These are phyloP conservation scores for Gobionotothen gibberifrons DNA, from an alignment of 2,797 vertebrate genomes.

Conservation along the genomic window DNA sequence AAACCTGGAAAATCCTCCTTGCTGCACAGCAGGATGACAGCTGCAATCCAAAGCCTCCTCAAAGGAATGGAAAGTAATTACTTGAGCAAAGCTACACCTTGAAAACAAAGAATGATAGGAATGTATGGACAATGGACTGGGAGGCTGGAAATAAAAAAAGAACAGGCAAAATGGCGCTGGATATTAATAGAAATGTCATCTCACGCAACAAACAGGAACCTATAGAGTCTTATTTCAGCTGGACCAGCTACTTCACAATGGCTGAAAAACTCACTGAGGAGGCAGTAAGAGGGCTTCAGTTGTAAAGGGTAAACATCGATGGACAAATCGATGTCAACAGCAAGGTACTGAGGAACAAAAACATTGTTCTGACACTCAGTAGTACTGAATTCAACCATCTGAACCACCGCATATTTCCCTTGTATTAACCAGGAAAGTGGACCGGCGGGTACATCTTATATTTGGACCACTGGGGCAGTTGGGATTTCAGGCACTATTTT, in stretches of 20 bases:
- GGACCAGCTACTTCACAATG: constrained; percentile 5
- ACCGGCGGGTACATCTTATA: constrained; percentile 8
- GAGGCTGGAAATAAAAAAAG: neutral
- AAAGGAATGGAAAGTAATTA: constrained; percentile 45
- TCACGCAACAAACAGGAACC: constrained; percentile 2
- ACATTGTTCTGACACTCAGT: neutral
- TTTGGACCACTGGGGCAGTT: constrained; percentile 17
- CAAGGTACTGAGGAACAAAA: neutral
- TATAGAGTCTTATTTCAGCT: constrained; percentile 6
- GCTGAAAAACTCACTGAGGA: constrained; percentile 3
- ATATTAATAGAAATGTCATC: constrained; percentile 43
- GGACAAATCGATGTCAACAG: constrained; percentile 17
- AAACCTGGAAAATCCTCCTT: constrained; percentile 58
- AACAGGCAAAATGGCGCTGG: constrained; percentile 28
- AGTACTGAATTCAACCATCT: neutral
- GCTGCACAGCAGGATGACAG: constrained; percentile 45
- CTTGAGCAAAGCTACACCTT: constrained; percentile 29
- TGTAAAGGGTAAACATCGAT: constrained; percentile 19
- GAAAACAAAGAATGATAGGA: constrained; percentile 27
- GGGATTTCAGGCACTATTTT: constrained; percentile 24
- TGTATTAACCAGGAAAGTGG: constrained; percentile 10
- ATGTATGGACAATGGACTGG: neutral
- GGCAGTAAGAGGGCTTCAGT: constrained; percentile 22
- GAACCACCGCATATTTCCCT: constrained; percentile 13
- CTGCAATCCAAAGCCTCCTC: constrained; percentile 38